phyloP scores from a whole-genome alignment of 1,140 invertebrate genomes.

The Formica selysi region DNA sequence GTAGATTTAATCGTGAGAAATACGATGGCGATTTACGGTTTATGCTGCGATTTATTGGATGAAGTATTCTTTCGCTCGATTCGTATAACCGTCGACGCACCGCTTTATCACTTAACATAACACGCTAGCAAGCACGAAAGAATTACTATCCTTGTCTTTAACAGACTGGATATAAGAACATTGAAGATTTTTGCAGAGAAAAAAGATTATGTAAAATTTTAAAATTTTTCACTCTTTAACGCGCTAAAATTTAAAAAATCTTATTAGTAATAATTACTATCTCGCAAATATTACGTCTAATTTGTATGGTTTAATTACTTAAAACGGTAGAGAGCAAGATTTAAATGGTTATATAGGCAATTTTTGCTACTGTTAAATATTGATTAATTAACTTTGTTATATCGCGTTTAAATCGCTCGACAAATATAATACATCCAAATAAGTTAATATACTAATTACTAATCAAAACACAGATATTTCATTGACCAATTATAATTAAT shows the following conservation, averaged over 20 bases:
- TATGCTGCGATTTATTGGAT: conserved; percentile 15
- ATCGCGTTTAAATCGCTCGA: neutral
- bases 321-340: neutral
- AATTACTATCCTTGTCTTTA: neutral
- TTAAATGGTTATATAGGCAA: neutral
- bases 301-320: conserved; percentile 8
- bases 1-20: conserved; percentile 38
- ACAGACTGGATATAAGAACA: neutral
- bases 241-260: neutral
- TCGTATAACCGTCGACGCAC: neutral
- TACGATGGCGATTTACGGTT: conserved; percentile 41
- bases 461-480: neutral
- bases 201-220: neutral
- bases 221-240: too few species aligned
- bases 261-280: too few species aligned
- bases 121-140: neutral
- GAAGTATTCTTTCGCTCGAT: conserved; percentile 32
- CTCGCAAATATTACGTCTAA: neutral
- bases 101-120: conserved; percentile 34
- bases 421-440: neutral
- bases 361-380: conserved; percentile 21
- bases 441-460: conserved; percentile 2
- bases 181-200: neutral
- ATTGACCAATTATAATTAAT: neutral
- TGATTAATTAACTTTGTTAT: conserved; percentile 27